Base-by-base conservation (phyloP, 2,888 invertebrate genomes). In the Mimachlamys varia region DNA sequence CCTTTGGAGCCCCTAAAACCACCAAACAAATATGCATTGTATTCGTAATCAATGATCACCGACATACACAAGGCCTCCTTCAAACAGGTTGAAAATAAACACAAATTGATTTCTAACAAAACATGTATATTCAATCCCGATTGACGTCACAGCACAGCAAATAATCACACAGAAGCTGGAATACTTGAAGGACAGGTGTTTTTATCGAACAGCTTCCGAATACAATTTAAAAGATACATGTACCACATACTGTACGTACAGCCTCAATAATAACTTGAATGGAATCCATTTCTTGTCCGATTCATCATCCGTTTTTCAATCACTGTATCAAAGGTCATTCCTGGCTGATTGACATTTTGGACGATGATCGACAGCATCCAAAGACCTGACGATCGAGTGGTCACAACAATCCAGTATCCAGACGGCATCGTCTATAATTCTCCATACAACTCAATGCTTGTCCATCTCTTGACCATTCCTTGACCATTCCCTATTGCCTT, bases 61-160 rank as follows among this genome's bases (percentile, higher is more conserved):
- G 27, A 12, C 33, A 33, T 2, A 44, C 62, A n/a, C 22, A n/a
- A 10, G n/a, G 62, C 62, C 62, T n/a, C 3, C 22, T 22, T n/a
- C 62, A 62, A 62, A 62, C 62, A 62, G 62, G 62, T 62, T n/a
- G 17, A 76, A 76, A 76, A 33, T 33, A 76, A 76, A 76, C 27
- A 33, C 76, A 27, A 76, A 76, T 76, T 33, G 76, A 76, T 76
- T 76, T 76, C 27, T 27, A 76, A 33, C 76, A 76, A 76, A 27
- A 76, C 27, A 76, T 10, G 76, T 33, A 76, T 76, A 76, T 33
- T 76, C 12, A 76, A 76, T 76, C 33, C 22, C 76, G 33, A 33
- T 33, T 33, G 7, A 27, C 22, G 17, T 76, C 76, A 76, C 13
- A 7, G 44, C 33, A 33, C 76, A 33, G 76, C 76, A 76, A 33